These are phyloP conservation scores for Andrena fulva DNA, from an alignment of 2,888 invertebrate species.

Conservation along the genomic window DNA sequence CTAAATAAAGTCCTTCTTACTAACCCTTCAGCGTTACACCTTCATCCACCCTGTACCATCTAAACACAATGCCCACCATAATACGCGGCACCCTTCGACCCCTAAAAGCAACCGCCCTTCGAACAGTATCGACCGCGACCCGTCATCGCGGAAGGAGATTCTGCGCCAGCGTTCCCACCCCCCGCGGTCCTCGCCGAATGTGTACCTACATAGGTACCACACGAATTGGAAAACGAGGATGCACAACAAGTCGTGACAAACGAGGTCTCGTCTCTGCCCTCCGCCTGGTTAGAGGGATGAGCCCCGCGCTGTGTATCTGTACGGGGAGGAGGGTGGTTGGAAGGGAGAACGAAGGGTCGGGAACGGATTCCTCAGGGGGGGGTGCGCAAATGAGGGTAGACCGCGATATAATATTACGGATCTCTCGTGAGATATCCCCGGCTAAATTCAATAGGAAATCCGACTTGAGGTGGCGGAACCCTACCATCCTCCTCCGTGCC, in stretches of 20 bases:
- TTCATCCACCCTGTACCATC: no score
- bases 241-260: conserved; percentile 62
- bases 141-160: not conserved
- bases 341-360: conserved; percentile 32
- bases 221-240: conserved; percentile 55
- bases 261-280: conserved; percentile 35
- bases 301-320: no score
- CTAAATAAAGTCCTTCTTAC: no score
- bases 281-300: not conserved
- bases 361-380: conserved; percentile 47
- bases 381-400: conserved; percentile 55
- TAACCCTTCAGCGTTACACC: no score
- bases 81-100: no score
- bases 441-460: conserved; percentile 58
- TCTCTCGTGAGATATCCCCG: conserved; percentile 33
- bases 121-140: not conserved
- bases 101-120: no score
- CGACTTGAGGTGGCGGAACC: conserved; percentile 20
- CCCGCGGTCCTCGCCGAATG: not conserved
- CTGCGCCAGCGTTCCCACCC: no score
- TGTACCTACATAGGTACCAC: conserved; percentile 23
- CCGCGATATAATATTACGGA: conserved; percentile 50
- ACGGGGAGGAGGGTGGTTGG: not conserved
- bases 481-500: not conserved
- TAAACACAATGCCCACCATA: no score